Evolutionary conservation across 1,140 invertebrate genomes (phyloP).

Genomic region (Rhopalosiphum maidis): DNA sequence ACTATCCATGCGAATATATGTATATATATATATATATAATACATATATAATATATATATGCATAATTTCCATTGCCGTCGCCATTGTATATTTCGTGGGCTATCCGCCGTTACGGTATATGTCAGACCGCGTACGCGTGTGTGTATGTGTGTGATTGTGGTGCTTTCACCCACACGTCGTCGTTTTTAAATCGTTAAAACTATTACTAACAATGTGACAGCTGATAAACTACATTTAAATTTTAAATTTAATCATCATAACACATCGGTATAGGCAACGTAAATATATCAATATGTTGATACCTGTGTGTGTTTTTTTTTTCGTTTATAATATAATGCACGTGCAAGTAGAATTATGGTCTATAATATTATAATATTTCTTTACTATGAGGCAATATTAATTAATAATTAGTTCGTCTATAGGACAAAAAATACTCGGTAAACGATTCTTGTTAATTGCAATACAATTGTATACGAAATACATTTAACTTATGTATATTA

Average conservation of each 20-base stretch:
- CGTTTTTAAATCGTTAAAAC: conserved; percentile 34
- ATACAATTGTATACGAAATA: not conserved
- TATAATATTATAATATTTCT: not conserved
- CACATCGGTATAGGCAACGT: not conserved
- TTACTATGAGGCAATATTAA: not conserved
- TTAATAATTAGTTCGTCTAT: not conserved
- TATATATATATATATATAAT: not conserved
- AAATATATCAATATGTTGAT: not conserved
- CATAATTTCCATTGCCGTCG: not conserved
- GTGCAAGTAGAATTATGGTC: not conserved
- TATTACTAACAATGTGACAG: conserved; percentile 30
- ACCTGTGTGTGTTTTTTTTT: not conserved
- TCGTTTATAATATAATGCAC: not conserved
- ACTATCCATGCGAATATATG: not conserved
- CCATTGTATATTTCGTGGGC: conserved; percentile 3
- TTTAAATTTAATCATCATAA: conserved; percentile 38
- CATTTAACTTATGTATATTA: not conserved
- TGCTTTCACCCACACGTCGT: conserved; percentile 40
- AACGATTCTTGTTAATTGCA: not conserved
- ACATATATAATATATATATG: not conserved
- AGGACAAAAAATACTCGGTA: not conserved
- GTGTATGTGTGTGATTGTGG: not conserved
- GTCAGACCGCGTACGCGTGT: too few relatives aligned
- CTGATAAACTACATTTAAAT: conserved; percentile 38
- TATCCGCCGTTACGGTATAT: not conserved